Conservation (phyloP, 64 coral and sea anemone genomes). For the Actinia tenebrosa region DNA sequence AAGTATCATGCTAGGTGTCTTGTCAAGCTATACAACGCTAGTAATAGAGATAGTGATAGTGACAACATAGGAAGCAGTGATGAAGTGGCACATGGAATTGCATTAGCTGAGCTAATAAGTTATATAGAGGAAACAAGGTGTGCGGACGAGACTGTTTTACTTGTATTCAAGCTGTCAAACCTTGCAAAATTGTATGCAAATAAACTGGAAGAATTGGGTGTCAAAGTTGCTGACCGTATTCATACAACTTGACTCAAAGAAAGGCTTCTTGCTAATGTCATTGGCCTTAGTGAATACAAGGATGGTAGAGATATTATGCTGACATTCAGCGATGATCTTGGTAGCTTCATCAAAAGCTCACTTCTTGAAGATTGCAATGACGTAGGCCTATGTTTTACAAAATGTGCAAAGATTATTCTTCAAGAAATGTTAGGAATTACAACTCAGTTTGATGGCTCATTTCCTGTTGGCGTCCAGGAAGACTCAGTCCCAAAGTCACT, state of each 20-base stretch:
- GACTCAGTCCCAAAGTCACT: too few relatives aligned
- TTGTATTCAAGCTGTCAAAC: constrained; percentile 32
- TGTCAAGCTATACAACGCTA: constrained; percentile 33
- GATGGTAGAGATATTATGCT: constrained; percentile 40
- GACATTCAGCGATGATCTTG: constrained; percentile 40
- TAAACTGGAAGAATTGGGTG: constrained; percentile 32
- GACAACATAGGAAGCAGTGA: background rate
- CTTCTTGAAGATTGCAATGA: too few relatives aligned
- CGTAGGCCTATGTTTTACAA: too few relatives aligned
- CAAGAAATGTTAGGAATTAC: too few relatives aligned
- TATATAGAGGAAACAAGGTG: constrained; percentile 44
- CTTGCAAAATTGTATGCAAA: constrained; percentile 19
- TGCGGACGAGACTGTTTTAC: background rate
- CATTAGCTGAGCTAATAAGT: constrained; percentile 29
- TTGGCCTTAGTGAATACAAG: constrained; percentile 34
- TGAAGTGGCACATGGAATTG: constrained; percentile 38
- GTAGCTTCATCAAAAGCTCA: background rate
- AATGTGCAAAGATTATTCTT: too few relatives aligned
- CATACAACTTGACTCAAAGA: constrained; percentile 49
- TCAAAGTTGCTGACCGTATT: background rate
- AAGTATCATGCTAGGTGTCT: constrained; percentile 44
- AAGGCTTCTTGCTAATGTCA: constrained; percentile 29
- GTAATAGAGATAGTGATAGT: background rate
- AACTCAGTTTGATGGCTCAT: too few relatives aligned
- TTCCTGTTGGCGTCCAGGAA: too few relatives aligned